These are phyloP conservation scores for Dendrocincla fuliginosa DNA, from an alignment of 2,797 vertebrate genomes.

Conservation along the genomic window DNA sequence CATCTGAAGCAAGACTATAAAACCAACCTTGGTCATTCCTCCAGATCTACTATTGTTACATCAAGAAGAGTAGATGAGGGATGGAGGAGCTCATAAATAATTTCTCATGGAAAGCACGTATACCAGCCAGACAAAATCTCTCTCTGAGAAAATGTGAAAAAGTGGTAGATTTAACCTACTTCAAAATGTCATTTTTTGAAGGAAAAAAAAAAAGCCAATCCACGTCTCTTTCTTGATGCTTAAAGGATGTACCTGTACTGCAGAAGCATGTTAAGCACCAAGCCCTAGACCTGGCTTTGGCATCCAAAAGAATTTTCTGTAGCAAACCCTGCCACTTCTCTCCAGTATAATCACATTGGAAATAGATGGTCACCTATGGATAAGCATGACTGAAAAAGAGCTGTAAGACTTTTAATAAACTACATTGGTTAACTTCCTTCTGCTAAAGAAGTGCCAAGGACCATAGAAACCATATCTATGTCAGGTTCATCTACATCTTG, in stretches of 20 bases:
- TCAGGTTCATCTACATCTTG: not conserved
- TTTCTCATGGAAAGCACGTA: constrained; percentile 61
- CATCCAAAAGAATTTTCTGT: not conserved
- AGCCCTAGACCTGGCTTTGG: not conserved
- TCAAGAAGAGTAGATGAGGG: constrained; percentile 40
- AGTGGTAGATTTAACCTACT: constrained; percentile 69
- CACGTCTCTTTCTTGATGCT: constrained; percentile 34
- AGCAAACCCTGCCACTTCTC: not conserved
- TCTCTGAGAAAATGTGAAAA: constrained; percentile 56
- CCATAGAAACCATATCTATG: not conserved
- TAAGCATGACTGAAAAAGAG: not conserved
- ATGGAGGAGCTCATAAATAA: constrained; percentile 57
- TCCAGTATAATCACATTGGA: not conserved
- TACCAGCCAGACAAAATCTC: constrained; percentile 51
- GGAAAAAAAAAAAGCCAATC: constrained; percentile 20
- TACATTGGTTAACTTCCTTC: not conserved
- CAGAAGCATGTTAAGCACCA: constrained; percentile 46
- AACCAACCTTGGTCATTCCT: constrained; percentile 66
- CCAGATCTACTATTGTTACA: constrained; percentile 60
- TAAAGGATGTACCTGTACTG: constrained; percentile 19
- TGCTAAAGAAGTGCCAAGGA: not conserved
- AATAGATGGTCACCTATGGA: not conserved
- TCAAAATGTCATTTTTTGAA: constrained; percentile 67
- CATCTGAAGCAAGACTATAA: constrained; percentile 62
- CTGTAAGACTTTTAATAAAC: not conserved